Conservation (phyloP, 2,888 invertebrate species). For the Polydrusus cervinus region DNA sequence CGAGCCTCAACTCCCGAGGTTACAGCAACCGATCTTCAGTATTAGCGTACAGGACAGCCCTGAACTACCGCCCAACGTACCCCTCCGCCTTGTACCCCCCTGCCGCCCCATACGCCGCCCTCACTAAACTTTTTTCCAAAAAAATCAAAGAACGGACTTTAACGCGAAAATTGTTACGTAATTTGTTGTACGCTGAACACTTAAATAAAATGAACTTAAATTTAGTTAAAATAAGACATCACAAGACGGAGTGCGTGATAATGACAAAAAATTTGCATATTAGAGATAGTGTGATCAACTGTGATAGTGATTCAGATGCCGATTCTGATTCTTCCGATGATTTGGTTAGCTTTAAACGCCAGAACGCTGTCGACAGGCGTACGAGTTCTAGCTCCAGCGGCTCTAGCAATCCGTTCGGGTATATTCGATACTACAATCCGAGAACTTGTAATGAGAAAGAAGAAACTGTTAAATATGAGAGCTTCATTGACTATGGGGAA, state of each 20-base stretch:
- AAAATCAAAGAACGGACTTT: slow-evolving; percentile 83
- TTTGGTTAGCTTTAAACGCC: slow-evolving; percentile 73
- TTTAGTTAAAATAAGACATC: slow-evolving; percentile 74
- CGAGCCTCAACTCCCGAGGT: slow-evolving; percentile 72
- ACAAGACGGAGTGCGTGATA: slow-evolving; percentile 71
- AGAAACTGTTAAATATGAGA: slow-evolving; percentile 70
- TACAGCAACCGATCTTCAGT: slow-evolving; percentile 75
- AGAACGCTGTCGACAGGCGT: slow-evolving; percentile 74
- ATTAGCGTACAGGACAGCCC: slow-evolving; percentile 68
- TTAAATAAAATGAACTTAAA: slow-evolving; percentile 74
- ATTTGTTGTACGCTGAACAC: slow-evolving; percentile 80
- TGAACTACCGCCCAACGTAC: slow-evolving; percentile 75
- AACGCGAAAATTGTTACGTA: slow-evolving; percentile 81
- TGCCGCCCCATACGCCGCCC: slow-evolving; percentile 84
- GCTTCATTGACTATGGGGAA: slow-evolving; percentile 73
- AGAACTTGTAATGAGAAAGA: slow-evolving; percentile 68
- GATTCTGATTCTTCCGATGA: slow-evolving; percentile 70
- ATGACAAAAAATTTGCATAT: slow-evolving; percentile 64
- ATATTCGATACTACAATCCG: slow-evolving; percentile 78
- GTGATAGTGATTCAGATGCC: slow-evolving; percentile 71
- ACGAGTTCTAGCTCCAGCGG: slow-evolving; percentile 74
- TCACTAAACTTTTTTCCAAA: slow-evolving; percentile 84
- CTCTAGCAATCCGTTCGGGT: slow-evolving; percentile 79
- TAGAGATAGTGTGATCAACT: slow-evolving; percentile 67
- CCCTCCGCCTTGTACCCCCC: slow-evolving; percentile 85